Percentiles rank a stretch among this genome's conserved stretches.
Conservation (phyloP, 2,888 invertebrate species). For the Blastobasis adustella region DNA sequence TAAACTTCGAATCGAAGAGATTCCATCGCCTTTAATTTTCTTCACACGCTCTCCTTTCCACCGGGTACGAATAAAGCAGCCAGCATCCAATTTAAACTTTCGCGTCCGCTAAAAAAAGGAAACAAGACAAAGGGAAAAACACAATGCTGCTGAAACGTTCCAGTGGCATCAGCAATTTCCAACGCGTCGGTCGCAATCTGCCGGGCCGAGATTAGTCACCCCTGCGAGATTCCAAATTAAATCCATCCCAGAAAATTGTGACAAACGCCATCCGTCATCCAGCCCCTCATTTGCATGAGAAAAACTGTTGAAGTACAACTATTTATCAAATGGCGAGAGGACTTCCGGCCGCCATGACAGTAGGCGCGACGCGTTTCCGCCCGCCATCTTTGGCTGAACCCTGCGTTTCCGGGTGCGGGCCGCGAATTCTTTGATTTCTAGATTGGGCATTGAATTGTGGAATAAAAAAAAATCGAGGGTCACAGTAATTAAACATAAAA, state of each 20-base stretch:
- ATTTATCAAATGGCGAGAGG: constrained; percentile 71
- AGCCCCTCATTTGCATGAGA: constrained; percentile 73
- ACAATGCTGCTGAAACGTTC: constrained; percentile 14
- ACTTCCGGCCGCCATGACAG: constrained; percentile 70
- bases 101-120: constrained; percentile 1
- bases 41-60: constrained; percentile 6
- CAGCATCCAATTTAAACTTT: constrained; percentile 15
- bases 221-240: constrained; percentile 63
- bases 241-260: constrained; percentile 70
- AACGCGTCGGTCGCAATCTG: constrained; percentile 24
- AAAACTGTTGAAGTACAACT: constrained; percentile 73
- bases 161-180: constrained; percentile 37
- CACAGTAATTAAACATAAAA: too few species aligned
- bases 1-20: not conserved
- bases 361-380: constrained; percentile 68
- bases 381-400: constrained; percentile 53
- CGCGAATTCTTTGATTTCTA: too few species aligned
- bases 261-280: constrained; percentile 71
- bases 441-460: too few species aligned
- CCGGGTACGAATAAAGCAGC: constrained; percentile 7
- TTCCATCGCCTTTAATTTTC: constrained; percentile 4
- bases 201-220: constrained; percentile 47
- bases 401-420: too few species aligned
- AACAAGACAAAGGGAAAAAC: constrained; percentile 20
- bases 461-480: too few species aligned